Conservation (phyloP, 1,140 invertebrate genomes). For the Heliothis virescens region DNA sequence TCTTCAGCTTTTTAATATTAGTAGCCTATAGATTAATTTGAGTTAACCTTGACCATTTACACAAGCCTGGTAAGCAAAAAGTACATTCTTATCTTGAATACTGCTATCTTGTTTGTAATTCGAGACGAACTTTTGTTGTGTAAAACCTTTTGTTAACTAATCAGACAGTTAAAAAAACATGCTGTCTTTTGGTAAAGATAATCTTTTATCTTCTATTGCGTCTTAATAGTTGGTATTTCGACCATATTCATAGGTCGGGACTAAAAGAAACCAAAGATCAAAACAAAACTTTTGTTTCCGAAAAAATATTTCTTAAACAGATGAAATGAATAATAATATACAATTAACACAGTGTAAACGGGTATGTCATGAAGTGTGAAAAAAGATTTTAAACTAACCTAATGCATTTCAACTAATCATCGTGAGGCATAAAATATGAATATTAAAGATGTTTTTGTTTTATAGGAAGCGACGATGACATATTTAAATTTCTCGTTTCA, state of each 20-base stretch:
- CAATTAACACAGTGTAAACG: constrained; percentile 59
- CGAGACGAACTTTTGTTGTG: constrained; percentile 69
- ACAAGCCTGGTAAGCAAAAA: neutral
- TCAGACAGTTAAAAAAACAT: neutral
- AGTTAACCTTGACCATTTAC: no score
- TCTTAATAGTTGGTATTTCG: neutral
- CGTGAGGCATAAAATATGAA: constrained; percentile 71
- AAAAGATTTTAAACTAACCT: constrained; percentile 55
- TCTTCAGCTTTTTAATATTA: no score
- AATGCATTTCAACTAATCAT: constrained; percentile 63
- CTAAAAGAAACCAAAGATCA: constrained; percentile 2
- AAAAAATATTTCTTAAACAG: constrained; percentile 43
- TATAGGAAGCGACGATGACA: constrained; percentile 82
- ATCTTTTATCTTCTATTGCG: neutral
- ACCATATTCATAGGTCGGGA: neutral
- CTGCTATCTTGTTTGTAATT: constrained; percentile 75
- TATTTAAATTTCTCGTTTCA: constrained; percentile 76
- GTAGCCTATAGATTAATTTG: no score
- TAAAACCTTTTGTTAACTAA: constrained; percentile 39
- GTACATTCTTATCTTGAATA: neutral
- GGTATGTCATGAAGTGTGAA: constrained; percentile 57
- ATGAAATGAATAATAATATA: constrained; percentile 44
- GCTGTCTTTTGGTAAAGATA: neutral
- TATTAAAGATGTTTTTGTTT: constrained; percentile 70
- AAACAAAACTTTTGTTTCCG: constrained; percentile 7